phyloP scores from a whole-genome alignment of 2,888 invertebrate genomes.

The Dasysyrphus tricinctus region DNA sequence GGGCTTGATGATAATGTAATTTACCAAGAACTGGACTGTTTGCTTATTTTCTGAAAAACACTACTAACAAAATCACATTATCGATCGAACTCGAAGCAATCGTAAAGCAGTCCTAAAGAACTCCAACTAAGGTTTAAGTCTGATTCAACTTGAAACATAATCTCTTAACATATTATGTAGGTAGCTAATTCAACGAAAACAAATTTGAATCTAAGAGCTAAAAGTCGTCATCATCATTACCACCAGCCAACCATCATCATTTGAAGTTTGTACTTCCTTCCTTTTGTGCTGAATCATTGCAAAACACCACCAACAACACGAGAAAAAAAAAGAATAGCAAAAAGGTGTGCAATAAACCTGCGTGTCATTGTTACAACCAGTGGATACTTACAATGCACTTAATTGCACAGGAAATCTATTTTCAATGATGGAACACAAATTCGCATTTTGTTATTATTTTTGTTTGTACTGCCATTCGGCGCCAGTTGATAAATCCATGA shows the following conservation, averaged over 20 bases:
- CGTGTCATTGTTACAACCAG: constrained; percentile 46
- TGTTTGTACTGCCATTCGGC: constrained; percentile 2
- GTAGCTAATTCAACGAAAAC: constrained; percentile 12
- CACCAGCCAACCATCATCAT: background rate
- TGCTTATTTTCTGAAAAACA: too few species aligned
- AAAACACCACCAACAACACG: background rate
- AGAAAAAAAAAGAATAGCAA: background rate
- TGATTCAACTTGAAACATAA: background rate
- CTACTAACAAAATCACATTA: too few species aligned
- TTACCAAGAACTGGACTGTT: too few species aligned
- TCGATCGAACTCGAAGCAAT: too few species aligned
- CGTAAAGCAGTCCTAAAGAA: too few species aligned
- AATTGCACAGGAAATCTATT: constrained; percentile 71
- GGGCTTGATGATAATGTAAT: too few species aligned
- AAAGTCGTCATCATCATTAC: constrained; percentile 6
- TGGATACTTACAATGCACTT: constrained; percentile 46
- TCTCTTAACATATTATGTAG: background rate
- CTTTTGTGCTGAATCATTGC: constrained; percentile 9
- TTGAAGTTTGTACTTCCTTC: constrained; percentile 17
- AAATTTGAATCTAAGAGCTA: constrained; percentile 5
- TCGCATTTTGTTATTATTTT: constrained; percentile 47
- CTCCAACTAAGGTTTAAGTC: background rate
- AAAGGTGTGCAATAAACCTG: constrained; percentile 53
- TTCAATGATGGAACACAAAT: constrained; percentile 59
- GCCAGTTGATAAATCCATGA: constrained; percentile 28